phyloP scores from a whole-genome alignment of 2,113 vertebrate genomes.

The Athene noctua region DNA sequence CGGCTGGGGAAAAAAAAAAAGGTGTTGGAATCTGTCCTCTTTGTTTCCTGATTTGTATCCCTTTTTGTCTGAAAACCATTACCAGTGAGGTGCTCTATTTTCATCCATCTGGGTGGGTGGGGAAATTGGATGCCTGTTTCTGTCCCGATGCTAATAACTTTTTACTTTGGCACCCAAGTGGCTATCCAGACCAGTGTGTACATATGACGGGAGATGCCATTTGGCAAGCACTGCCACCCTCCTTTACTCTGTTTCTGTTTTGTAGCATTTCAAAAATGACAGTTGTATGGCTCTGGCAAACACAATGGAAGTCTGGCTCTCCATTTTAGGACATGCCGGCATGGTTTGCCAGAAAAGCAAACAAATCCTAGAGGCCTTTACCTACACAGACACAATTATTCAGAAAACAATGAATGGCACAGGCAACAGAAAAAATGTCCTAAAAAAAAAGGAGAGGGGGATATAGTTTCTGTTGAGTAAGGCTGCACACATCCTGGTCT shows the following conservation, averaged over 20 bases:
- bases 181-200: not conserved
- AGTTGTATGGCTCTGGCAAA: constrained; percentile 26
- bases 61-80: not conserved
- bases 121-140: not conserved
- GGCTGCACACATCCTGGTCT: not conserved
- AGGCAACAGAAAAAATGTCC: not conserved
- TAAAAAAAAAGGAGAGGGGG: fast-evolving
- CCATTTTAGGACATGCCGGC: not conserved
- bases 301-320: not conserved
- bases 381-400: not conserved
- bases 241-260: not conserved
- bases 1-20: not conserved
- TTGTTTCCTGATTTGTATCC: not conserved
- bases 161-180: not conserved
- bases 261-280: constrained; percentile 3
- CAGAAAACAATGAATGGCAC: not conserved
- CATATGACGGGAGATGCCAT: constrained; percentile 6
- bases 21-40: not conserved
- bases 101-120: constrained; percentile 27
- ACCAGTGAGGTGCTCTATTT: not conserved
- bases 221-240: constrained; percentile 11
- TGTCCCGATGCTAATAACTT: constrained; percentile 14
- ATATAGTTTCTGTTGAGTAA: not conserved
- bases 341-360: constrained; percentile 23
- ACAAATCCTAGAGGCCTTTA: not conserved